Base-by-base conservation (phyloP, 2,113 vertebrate species). In the Leucopsar rothschildi region DNA sequence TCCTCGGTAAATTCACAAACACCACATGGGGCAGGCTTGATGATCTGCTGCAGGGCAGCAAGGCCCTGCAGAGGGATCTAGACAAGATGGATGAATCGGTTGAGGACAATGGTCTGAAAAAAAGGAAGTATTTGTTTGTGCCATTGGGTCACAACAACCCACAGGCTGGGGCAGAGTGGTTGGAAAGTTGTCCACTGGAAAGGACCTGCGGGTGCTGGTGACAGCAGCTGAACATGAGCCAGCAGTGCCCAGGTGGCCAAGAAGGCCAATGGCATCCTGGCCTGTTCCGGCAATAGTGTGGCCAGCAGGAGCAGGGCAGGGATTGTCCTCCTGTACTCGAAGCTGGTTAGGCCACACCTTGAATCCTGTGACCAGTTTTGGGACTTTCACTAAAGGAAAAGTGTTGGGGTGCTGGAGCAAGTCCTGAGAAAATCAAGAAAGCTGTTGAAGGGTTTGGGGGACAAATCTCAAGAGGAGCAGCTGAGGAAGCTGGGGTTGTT, bases 311-410 rank as follows among this genome's bases (percentile, higher is more conserved):
- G 0, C 20, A 69, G 55, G 19, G 19, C 28, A 78, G 49, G 20
- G n/a, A 63, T 29, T 61, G 6, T 16, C 8, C 7, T 0, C 12
- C 39, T 57, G 13, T 44, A 15, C 17, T 59, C 0, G 0, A 21
- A 37, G 3, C 8, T 55, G 23, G 6, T n/a, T 3, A 70, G 40
- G 20, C 15, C 4, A 7, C 6, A 27, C 6, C 40, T 71, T 3
- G 4, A 66, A 39, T 39, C 37, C 27, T 33, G 23, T 39, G 33
- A 11, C 12, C 10, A 24, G 12, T 59, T 64, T 52, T 65, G 12
- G 10, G 27, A 57, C 45, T 33, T 81, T 13, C 18, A 66, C 19
- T 21, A 14, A 20, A 37, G 27, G 17, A 39, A 59, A 72, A 52
- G 29, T 28, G 1, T 20, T 44, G 18, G 19, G 5, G 15, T 50